Evolutionary conservation across 2,888 invertebrate species (phyloP).

Genomic region (Oithona nana): DNA sequence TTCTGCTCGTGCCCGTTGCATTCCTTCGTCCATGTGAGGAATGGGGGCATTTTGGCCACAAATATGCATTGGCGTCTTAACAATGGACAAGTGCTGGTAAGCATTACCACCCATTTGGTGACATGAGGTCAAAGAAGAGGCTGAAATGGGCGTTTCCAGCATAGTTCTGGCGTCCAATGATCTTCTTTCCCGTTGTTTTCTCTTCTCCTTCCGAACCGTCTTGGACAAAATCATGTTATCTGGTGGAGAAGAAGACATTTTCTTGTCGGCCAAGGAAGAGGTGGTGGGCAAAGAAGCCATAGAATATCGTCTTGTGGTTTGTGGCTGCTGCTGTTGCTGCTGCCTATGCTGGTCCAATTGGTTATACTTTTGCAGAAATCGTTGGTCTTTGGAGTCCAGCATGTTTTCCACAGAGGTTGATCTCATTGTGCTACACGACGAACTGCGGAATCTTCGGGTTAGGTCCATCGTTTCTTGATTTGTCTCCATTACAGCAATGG

Average conservation of each 20-base stretch:
- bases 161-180: not conserved
- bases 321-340: too few relatives aligned
- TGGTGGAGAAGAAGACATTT: not conserved
- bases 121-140: not conserved
- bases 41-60: not conserved
- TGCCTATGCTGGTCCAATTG: too few relatives aligned
- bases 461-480: not conserved
- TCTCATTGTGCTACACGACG: not conserved
- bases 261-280: not conserved
- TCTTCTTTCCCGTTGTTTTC: not conserved
- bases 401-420: not conserved
- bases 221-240: slow-evolving; percentile 5
- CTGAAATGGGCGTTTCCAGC: not conserved
- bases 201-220: slow-evolving; percentile 9
- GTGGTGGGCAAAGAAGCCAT: not conserved
- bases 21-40: not conserved
- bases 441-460: not conserved
- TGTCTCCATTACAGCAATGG: slow-evolving; percentile 16
- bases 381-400: not conserved
- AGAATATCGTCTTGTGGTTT: not conserved
- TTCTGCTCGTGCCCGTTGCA: not conserved
- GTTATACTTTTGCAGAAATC: too few relatives aligned
- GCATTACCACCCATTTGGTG: not conserved
- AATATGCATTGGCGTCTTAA: not conserved
- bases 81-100: not conserved